These are phyloP conservation scores for Saxidomus purpurata DNA, from an alignment of 1,140 invertebrate species.

Conservation along the genomic window DNA sequence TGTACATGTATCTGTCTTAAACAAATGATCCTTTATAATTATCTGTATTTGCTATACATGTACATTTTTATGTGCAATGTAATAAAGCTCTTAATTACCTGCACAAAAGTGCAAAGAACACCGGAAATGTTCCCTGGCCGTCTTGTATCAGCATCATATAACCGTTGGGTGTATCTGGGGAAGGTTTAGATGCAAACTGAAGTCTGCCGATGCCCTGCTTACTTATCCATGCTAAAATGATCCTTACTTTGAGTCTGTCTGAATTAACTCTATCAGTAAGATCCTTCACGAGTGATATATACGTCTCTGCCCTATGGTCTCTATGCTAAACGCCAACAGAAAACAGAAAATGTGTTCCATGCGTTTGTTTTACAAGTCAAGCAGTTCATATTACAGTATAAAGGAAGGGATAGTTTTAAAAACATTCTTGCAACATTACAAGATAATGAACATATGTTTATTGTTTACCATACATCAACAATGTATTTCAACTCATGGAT, in stretches of 20 bases:
- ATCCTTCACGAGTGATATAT: constrained; percentile 17
- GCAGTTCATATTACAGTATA: too few species aligned
- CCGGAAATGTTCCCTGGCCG: constrained; percentile 50
- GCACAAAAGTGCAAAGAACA: constrained; percentile 60
- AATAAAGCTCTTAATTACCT: not conserved
- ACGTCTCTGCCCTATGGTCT: constrained; percentile 50
- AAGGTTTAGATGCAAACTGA: constrained; percentile 28
- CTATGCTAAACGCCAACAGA: constrained; percentile 30
- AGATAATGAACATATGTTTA: too few species aligned
- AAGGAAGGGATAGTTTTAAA: too few species aligned
- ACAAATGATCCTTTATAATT: too few species aligned
- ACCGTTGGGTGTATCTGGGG: constrained; percentile 53
- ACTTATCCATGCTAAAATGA: constrained; percentile 59
- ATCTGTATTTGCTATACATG: too few species aligned
- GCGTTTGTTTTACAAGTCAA: too few species aligned
- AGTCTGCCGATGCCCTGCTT: constrained; percentile 54
- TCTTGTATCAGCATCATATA: constrained; percentile 62
- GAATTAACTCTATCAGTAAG: constrained; percentile 16
- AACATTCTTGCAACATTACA: too few species aligned
- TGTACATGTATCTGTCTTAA: too few species aligned
- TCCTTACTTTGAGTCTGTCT: constrained; percentile 52
- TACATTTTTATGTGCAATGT: too few species aligned
- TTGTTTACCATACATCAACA: too few species aligned
- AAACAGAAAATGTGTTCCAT: too few species aligned
- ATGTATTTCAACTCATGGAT: too few species aligned